Base-by-base conservation (phyloP, 1,140 invertebrate genomes). In the Apis florea region DNA sequence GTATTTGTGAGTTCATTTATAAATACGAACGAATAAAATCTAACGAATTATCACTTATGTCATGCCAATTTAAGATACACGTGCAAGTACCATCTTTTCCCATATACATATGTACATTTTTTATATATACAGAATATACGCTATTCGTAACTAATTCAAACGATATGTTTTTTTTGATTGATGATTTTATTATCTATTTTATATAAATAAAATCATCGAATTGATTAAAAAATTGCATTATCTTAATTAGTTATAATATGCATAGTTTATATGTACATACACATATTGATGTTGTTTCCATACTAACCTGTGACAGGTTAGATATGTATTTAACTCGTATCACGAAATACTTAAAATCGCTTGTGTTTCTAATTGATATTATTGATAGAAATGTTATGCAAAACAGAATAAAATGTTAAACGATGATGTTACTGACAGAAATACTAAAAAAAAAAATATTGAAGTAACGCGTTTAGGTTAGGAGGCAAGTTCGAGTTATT, bases 11-110 rank as follows among this genome's bases (percentile, higher is more conserved):
- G 21, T 59, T 56, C 49, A 69, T 85, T 82, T 66, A 77, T 78
- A 78, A 56, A 72, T 47, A 49, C 19, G 21, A 69, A 17, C 47
- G 24, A 13, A 12, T 69, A 24, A 21, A 21, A 67, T 71, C 58
- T 53, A 69, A 79, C 31, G 66, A 79, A 79, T 82, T 73, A 76
- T 63, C 56, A 26, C 72, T 83, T 79, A 70, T 76, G 81, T 70
- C 70, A 76, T 72, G 47, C 24, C 59, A 53, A 68, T 68, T 31
- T 68, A 67, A 58, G 26, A 61, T 76, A 51, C 67, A 69, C 47
- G 66, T 51, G 54, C 49, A 19, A 13, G 15, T 2, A 10, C 54
- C 85, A 68, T 79, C 64, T 58, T 19, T 4, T 24, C 15, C 19
- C 31, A 21, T 24, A 40, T 40, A 71, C 31, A 54, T 61, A 59